Percentiles rank a stretch among this genome's conserved stretches.
phyloP scores from a whole-genome alignment of 2,797 vertebrate genomes.

The Etheostoma nigrum region DNA sequence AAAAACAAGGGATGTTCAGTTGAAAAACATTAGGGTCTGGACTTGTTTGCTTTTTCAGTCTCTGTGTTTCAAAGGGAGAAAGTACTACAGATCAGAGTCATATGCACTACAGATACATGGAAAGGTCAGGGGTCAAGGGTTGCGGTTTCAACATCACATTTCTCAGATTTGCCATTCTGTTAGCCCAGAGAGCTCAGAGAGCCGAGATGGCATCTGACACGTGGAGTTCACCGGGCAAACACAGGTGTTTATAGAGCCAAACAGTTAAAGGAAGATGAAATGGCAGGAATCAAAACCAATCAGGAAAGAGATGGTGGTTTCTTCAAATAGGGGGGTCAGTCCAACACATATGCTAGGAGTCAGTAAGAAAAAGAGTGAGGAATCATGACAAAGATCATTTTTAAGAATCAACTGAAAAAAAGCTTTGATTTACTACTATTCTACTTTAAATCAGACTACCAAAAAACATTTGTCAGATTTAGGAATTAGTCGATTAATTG shows the following conservation, averaged over 20 bases:
- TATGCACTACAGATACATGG: constrained; percentile 70
- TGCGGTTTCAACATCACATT: constrained; percentile 74
- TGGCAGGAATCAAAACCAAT: neutral
- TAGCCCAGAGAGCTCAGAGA: constrained; percentile 46
- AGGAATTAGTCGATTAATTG: neutral
- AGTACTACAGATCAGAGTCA: constrained; percentile 72
- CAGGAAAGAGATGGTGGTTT: neutral
- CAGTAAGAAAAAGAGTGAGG: neutral
- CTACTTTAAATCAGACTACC: neutral
- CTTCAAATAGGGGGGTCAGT: neutral
- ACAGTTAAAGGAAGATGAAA: constrained; percentile 22
- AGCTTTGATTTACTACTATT: neutral
- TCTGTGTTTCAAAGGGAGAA: constrained; percentile 78
- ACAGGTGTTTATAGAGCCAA: constrained; percentile 53
- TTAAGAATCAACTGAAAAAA: no score
- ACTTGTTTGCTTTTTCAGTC: constrained; percentile 79
- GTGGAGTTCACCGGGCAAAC: constrained; percentile 55
- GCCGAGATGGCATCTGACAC: constrained; percentile 49
- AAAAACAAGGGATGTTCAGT: constrained; percentile 35
- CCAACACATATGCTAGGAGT: no score
- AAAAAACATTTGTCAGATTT: neutral
- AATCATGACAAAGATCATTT: neutral
- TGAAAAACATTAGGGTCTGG: constrained; percentile 42
- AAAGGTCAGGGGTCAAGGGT: constrained; percentile 74
- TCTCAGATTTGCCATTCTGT: constrained; percentile 61